Conservation (phyloP, 2,797 vertebrate species). For the Alcedo atthis region DNA sequence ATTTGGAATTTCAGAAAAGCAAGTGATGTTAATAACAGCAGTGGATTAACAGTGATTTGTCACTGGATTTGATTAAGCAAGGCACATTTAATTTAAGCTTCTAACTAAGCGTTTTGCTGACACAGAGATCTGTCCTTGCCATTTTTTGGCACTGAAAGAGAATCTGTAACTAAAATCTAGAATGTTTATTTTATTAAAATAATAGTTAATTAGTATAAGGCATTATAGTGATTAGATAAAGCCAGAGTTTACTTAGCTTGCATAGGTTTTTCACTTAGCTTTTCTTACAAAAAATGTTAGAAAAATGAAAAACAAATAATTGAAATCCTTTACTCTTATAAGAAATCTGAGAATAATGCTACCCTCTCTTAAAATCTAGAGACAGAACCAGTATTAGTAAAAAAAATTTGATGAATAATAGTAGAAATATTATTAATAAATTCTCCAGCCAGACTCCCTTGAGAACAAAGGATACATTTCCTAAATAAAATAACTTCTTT, state of each 20-base stretch:
- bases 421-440: not conserved
- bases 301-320: not conserved
- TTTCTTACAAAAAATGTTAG: not conserved
- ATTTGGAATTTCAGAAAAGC: not conserved
- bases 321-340: not conserved
- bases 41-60: not conserved
- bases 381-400: not conserved
- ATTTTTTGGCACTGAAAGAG: not conserved
- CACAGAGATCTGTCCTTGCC: not conserved
- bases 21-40: not conserved
- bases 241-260: not conserved
- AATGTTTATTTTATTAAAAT: not conserved
- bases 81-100: not conserved
- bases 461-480: not conserved
- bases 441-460: not conserved
- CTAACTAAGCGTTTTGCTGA: not conserved
- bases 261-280: not conserved
- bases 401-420: not conserved
- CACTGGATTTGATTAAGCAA: not conserved
- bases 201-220: not conserved
- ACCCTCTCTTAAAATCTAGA: not conserved
- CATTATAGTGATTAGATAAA: not conserved
- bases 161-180: not conserved
- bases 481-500: not conserved
- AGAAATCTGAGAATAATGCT: not conserved